A percentile compares a stretch with the other conserved stretches of the same genome.
These are phyloP conservation scores for Cylindroiulus punctatus DNA, from an alignment of 2,888 invertebrate genomes.

Conservation along the genomic window DNA sequence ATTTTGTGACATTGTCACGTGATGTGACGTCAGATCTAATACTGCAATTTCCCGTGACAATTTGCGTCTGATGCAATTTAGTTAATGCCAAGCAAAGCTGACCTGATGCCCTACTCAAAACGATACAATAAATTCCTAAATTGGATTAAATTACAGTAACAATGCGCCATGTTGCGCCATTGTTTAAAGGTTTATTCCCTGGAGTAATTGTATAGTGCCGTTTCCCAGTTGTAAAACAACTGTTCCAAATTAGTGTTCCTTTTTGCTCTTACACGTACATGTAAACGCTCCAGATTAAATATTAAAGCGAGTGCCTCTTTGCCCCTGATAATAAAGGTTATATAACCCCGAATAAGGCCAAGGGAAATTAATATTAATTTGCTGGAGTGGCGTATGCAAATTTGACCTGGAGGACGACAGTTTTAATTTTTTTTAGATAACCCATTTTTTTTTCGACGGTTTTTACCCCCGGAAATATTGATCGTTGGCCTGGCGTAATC, in stretches of 20 bases:
- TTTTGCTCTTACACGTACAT: not conserved
- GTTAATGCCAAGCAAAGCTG: too few relatives aligned
- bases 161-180: not conserved
- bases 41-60: too few relatives aligned
- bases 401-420: not conserved
- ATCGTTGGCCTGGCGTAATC: too few relatives aligned
- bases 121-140: too few relatives aligned
- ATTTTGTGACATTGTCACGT: too few relatives aligned
- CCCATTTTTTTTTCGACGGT: too few relatives aligned
- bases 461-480: too few relatives aligned
- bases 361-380: constrained; percentile 23
- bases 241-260: not conserved
- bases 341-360: constrained; percentile 19
- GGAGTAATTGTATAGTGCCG: not conserved
- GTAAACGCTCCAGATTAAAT: not conserved
- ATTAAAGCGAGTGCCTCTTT: constrained; percentile 1
- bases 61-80: too few relatives aligned
- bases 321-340: not conserved
- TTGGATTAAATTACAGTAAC: not conserved
- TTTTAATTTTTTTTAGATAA: not conserved
- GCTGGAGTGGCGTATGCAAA: not conserved
- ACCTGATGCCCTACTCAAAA: too few relatives aligned
- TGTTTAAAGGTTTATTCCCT: not conserved
- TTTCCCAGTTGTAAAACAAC: not conserved
- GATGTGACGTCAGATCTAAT: too few relatives aligned